A percentile compares a stretch with the other conserved stretches of the same genome.
Conservation (phyloP, 2,797 vertebrate genomes). For the Sarcophilus harrisii region DNA sequence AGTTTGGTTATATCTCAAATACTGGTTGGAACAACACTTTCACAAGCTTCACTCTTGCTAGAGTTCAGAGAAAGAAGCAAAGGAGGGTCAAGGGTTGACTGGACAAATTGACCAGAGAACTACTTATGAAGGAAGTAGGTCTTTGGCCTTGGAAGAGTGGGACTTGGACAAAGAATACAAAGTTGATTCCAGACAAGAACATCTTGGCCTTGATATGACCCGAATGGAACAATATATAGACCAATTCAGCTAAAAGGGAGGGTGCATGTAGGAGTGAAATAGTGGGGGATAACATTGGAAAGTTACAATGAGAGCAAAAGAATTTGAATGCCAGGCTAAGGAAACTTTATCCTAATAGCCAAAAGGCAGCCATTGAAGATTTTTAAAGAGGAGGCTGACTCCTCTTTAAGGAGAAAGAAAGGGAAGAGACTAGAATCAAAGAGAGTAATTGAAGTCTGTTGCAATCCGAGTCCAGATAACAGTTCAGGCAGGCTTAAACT, state of each 20-base stretch:
- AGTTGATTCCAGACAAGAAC: slow-evolving; percentile 10
- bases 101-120: slow-evolving; percentile 4
- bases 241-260: neutral
- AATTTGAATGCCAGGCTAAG: neutral
- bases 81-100: neutral
- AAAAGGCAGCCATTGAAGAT: neutral
- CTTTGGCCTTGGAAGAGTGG: neutral
- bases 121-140: neutral
- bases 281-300: too few species aligned
- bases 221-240: neutral
- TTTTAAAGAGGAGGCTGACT: neutral
- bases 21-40: neutral
- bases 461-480: neutral
- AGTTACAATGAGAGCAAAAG: neutral
- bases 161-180: neutral
- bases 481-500: too few species aligned
- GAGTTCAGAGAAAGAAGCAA: slow-evolving; percentile 26
- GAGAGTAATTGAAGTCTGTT: neutral
- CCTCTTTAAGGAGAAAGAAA: too few species aligned
- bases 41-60: neutral
- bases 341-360: neutral
- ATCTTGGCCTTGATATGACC: slow-evolving; percentile 12
- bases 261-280: neutral
- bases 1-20: neutral
- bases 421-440: neutral